Evolutionary conservation across 2,797 vertebrate genomes (phyloP).

Genomic region (Dipus sagitta): DNA sequence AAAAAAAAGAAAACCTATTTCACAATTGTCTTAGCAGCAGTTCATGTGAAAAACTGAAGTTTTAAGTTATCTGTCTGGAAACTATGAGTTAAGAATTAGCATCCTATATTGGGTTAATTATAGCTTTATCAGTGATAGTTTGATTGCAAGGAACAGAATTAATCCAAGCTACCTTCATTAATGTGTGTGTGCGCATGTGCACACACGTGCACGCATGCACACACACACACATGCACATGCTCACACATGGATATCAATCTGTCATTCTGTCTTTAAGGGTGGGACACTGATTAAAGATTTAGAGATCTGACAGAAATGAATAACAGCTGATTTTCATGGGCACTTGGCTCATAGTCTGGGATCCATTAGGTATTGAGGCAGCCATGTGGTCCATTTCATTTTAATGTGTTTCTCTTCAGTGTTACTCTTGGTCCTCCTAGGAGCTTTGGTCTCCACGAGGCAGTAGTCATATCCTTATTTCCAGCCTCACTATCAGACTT

Average conservation of each 20-base stretch:
- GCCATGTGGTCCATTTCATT: not conserved
- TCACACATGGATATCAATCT: not conserved
- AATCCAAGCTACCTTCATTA: not conserved
- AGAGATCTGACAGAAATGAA: not conserved
- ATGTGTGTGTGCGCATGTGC: not conserved
- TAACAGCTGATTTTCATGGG: not conserved
- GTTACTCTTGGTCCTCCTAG: not conserved
- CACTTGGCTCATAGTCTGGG: not conserved
- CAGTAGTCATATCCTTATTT: not conserved
- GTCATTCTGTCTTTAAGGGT: not conserved
- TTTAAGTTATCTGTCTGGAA: not conserved
- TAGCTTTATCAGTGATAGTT: not conserved
- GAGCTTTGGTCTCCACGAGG: not conserved
- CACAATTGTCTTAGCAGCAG: not conserved
- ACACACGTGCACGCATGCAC: no score
- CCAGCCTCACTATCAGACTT: not conserved
- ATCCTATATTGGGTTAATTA: not conserved
- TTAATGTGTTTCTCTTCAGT: not conserved
- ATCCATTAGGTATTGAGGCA: not conserved
- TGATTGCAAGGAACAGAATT: conserved; percentile 15
- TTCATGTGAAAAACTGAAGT: not conserved
- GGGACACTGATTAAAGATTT: not conserved
- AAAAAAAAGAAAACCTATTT: not conserved
- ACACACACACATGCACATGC: no score
- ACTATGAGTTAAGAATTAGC: conserved; percentile 7